A percentile compares a stretch with the other conserved stretches of the same genome.
Evolutionary conservation across 2,113 vertebrate species (phyloP).

Genomic region (Dicerorhinus sumatrensis): DNA sequence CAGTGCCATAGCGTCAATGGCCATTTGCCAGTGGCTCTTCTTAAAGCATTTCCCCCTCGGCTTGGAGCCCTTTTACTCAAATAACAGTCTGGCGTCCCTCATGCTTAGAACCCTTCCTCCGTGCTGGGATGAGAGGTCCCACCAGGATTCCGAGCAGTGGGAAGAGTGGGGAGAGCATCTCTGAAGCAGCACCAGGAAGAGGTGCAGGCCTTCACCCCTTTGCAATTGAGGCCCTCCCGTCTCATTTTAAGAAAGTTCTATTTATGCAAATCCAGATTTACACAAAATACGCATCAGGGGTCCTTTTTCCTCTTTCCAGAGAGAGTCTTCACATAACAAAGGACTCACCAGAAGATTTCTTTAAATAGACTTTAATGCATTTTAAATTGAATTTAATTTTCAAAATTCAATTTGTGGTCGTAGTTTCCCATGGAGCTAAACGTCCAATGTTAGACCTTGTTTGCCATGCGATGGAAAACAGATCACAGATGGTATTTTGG

Average conservation of each 20-base stretch:
- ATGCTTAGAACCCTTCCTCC: background rate
- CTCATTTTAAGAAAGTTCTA: background rate
- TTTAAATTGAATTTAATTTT: constrained; percentile 73
- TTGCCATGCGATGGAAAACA: constrained; percentile 47
- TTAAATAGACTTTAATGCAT: constrained; percentile 62
- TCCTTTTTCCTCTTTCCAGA: constrained; percentile 39
- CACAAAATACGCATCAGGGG: background rate
- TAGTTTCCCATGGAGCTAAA: constrained; percentile 65
- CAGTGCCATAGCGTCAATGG: background rate
- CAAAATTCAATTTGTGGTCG: constrained; percentile 32
- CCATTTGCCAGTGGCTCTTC: background rate
- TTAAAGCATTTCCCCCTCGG: background rate
- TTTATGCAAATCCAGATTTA: background rate
- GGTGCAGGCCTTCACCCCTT: background rate
- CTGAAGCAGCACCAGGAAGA: background rate
- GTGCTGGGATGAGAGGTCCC: background rate
- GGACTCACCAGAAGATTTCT: constrained; percentile 55
- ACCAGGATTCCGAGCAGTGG: background rate
- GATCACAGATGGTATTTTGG: constrained; percentile 77
- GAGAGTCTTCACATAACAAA: constrained; percentile 52
- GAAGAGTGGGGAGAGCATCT: background rate
- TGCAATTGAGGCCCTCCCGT: accelerated
- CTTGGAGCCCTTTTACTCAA: background rate
- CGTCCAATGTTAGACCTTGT: background rate
- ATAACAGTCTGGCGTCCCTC: background rate